Evolutionary conservation across 2,797 vertebrate genomes (phyloP).

Genomic region (Cheirogaleus major): DNA sequence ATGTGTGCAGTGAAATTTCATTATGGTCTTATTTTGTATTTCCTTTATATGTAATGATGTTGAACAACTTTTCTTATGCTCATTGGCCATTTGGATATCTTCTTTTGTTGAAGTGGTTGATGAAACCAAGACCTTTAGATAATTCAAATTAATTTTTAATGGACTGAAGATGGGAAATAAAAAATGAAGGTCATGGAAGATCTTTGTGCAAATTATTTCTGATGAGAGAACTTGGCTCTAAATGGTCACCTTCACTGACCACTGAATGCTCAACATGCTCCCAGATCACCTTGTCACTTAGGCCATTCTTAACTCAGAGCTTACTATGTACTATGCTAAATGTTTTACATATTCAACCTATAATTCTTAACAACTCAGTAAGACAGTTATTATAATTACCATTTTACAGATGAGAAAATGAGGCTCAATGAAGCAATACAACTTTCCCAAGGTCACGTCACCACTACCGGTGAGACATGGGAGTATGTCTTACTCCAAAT

Average conservation of each 20-base stretch:
- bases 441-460: not conserved
- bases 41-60: slow-evolving; percentile 1
- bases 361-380: not conserved
- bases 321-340: not conserved
- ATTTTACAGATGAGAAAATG: not conserved
- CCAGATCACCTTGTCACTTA: not conserved
- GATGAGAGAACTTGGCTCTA: slow-evolving; percentile 11
- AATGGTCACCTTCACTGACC: not conserved
- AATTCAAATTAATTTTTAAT: slow-evolving; percentile 70
- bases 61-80: not conserved
- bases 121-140: slow-evolving; percentile 42
- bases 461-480: not conserved
- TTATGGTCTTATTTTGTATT: not conserved
- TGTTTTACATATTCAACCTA: not conserved
- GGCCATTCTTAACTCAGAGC: not conserved
- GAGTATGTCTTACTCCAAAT: not conserved
- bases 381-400: not conserved
- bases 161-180: not conserved
- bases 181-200: slow-evolving; percentile 41
- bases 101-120: not conserved
- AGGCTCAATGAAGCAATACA: not conserved
- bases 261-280: not conserved
- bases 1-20: not conserved
- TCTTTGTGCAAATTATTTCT: slow-evolving; percentile 61
- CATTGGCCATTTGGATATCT: not conserved